Percentiles rank a stretch among this genome's conserved stretches.
Evolutionary conservation across 64 coral and sea anemone genomes (phyloP).

Genomic region (Catalaphyllia jardinei): DNA sequence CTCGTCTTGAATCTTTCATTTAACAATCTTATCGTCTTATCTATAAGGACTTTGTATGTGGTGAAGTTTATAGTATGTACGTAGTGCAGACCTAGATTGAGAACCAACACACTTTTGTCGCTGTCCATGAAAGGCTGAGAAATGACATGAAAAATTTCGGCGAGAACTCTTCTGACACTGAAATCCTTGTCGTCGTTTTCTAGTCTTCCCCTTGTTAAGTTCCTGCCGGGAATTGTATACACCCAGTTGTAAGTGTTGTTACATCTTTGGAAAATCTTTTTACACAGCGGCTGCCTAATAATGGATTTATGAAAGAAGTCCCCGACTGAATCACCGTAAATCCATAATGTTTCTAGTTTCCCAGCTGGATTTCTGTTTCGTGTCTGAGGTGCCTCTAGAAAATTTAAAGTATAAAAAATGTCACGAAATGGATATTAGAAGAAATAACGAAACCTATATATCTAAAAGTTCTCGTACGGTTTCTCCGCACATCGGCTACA

Average conservation of each 20-base stretch:
- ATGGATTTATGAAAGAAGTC: slow-evolving; percentile 89
- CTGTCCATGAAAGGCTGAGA: slow-evolving; percentile 46
- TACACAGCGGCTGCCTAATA: slow-evolving; percentile 68
- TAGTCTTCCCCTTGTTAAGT: slow-evolving; percentile 68
- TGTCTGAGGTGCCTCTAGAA: not conserved
- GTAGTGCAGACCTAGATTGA: slow-evolving; percentile 93
- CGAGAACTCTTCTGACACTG: slow-evolving; percentile 62
- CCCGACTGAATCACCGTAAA: slow-evolving; percentile 86
- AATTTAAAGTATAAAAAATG: not conserved
- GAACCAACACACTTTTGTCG: slow-evolving; percentile 53
- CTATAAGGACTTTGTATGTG: slow-evolving; percentile 52
- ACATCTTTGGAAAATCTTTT: slow-evolving; percentile 64
- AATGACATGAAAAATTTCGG: slow-evolving; percentile 52
- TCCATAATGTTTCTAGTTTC: slow-evolving; percentile 64
- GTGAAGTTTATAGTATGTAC: slow-evolving; percentile 93
- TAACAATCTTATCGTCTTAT: slow-evolving; percentile 74
- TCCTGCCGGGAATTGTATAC: slow-evolving; percentile 64
- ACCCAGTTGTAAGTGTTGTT: slow-evolving; percentile 90
- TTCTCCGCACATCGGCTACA: too few relatives aligned
- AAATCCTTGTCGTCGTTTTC: slow-evolving; percentile 82
- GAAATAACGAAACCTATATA: too few relatives aligned
- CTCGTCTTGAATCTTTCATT: slow-evolving; percentile 36
- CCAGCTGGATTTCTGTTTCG: not conserved
- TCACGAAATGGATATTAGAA: too few relatives aligned
- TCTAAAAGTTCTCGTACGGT: too few relatives aligned